Conservation (phyloP, 2,888 invertebrate species). For the Nomada fucata region DNA sequence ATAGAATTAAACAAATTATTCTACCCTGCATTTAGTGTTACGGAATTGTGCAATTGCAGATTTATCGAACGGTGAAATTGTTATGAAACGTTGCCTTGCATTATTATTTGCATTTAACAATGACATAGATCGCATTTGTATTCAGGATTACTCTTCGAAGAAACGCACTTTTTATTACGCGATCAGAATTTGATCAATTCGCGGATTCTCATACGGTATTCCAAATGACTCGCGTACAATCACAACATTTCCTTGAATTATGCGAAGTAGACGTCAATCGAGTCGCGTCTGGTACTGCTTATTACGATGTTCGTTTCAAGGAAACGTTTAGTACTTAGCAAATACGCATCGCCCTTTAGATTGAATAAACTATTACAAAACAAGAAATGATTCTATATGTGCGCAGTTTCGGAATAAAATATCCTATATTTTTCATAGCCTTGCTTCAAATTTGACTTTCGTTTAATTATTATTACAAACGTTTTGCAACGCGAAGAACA, state of each 20-base stretch:
- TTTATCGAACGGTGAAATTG: too few relatives aligned
- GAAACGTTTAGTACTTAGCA: constrained; percentile 13
- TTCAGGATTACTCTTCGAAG: not conserved
- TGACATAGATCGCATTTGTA: not conserved
- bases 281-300: not conserved
- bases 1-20: not conserved
- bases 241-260: constrained; percentile 18
- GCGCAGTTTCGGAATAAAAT: not conserved
- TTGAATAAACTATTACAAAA: constrained; percentile 25
- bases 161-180: not conserved
- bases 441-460: too few relatives aligned
- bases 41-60: too few relatives aligned
- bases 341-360: not conserved
- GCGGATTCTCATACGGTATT: not conserved
- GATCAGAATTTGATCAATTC: constrained; percentile 7
- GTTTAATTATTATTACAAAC: too few relatives aligned
- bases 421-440: too few relatives aligned
- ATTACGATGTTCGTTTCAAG: not conserved
- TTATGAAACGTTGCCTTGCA: too few relatives aligned
- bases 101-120: too few relatives aligned
- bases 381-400: constrained; percentile 21
- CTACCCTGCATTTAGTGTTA: too few relatives aligned
- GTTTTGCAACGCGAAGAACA: too few relatives aligned
- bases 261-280: not conserved
- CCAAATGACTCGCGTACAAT: not conserved